Evolutionary conservation across 92 coral and sea anemone genomes (phyloP), one percentile per base, ranked within the genome.

Genomic region (Epizoanthus fatuus): DNA sequence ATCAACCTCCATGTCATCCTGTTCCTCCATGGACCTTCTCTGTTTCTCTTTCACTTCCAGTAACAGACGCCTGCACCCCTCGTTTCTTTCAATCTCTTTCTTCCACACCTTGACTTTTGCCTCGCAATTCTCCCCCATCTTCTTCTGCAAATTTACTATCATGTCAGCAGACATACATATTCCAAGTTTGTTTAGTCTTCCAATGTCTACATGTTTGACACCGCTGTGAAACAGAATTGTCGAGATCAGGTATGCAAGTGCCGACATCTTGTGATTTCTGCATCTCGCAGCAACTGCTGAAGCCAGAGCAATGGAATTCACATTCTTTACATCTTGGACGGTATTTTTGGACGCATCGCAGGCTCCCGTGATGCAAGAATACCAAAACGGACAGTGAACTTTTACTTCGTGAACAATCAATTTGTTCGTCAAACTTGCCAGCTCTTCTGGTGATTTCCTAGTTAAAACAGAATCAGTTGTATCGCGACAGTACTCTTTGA

Each of bases 221-320:
- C 91, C 86, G 62, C 94, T 86, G 57, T 90, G 85, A 68, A 86
- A 86, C 52, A 90, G 64, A 58, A 86, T 35, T 22, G 88, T 42
- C 10, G 93, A 91, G 4, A 87, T 70, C 12, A 81, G 81, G 59
- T 87, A 87, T 4, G 89, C 72, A 42, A 91, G 64, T 54, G 89
- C 89, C 0, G 91, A 82, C 89, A 91, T 91, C 38, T 89, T 91
- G 1, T 62, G 86, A 64, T 91, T 91, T 63, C 92, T 82, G 75
- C 89, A 87, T 62, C 86, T 38, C 12, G 80, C 89, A 40, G 87
- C 91, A 37, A 73, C 70, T 45, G 91, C 86, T 0, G 94, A 60
- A 40, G 85, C 65, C 89, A 91, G 75, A 63, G 94, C 94, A 13
- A 87, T 60, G 13, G 73, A 71, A 87, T 91, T 91, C 16, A 56